phyloP scores from a whole-genome alignment of 2,797 vertebrate genomes.

The Molossus alvarezi region DNA sequence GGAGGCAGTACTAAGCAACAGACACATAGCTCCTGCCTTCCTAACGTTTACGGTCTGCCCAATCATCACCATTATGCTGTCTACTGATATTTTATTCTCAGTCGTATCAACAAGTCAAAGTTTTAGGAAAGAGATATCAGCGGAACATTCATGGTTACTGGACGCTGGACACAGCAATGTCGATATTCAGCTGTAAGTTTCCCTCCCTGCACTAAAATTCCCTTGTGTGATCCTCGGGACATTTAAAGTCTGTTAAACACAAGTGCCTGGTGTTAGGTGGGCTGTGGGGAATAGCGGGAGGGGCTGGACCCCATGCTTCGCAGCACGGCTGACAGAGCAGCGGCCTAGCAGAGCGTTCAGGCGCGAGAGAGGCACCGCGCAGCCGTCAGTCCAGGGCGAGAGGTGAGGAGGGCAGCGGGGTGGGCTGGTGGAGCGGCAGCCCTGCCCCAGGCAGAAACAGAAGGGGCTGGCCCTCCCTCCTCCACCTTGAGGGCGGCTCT shows the following conservation, averaged over 20 bases:
- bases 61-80: not conserved
- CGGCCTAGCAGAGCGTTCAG: not conserved
- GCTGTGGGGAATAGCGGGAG: not conserved
- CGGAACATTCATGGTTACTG: not conserved
- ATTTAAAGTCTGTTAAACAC: not conserved
- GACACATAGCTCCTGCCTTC: not conserved
- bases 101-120: not conserved
- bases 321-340: not conserved
- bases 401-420: not conserved
- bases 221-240: not conserved
- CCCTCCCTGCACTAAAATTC: not conserved
- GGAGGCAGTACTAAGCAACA: not conserved
- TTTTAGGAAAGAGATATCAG: not conserved
- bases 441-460: not conserved
- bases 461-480: not conserved
- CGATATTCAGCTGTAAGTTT: not conserved
- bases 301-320: not conserved
- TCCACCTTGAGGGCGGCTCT: not conserved
- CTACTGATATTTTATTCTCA: not conserved
- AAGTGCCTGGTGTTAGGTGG: not conserved
- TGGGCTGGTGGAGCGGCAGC: fast-evolving
- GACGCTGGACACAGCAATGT: not conserved
- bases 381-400: not conserved
- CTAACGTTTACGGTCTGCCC: not conserved
- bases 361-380: not conserved